Evolutionary conservation across 2,113 vertebrate species (phyloP).

Genomic region (Catharus fuscescens): DNA sequence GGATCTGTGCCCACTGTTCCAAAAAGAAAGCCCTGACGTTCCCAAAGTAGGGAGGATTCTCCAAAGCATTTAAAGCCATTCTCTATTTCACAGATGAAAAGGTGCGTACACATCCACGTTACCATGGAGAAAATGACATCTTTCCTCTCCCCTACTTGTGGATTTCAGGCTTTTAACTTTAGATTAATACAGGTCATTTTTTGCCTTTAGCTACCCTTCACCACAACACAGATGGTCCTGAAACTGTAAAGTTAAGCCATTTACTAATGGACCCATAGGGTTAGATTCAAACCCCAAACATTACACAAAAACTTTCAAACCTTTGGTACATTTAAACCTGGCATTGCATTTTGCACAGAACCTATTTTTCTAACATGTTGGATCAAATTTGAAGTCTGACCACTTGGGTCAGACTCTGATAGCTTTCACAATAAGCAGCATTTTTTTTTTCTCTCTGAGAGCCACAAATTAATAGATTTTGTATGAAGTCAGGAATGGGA

Average conservation of each 20-base stretch:
- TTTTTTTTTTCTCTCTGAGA: background rate
- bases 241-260: slow-evolving; percentile 23
- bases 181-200: slow-evolving; percentile 49
- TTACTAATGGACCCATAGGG: slow-evolving; percentile 17
- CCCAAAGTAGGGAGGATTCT: slow-evolving; percentile 42
- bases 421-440: background rate
- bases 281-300: slow-evolving; percentile 27
- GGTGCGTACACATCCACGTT: background rate
- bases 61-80: slow-evolving; percentile 44
- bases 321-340: background rate
- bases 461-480: background rate
- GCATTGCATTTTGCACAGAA: background rate
- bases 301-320: slow-evolving; percentile 15
- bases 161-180: slow-evolving; percentile 46
- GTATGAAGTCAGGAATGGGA: background rate
- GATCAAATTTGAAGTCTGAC: background rate
- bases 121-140: slow-evolving; percentile 37
- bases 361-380: background rate
- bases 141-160: background rate
- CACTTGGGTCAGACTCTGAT: background rate
- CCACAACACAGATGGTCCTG: slow-evolving; percentile 26
- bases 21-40: slow-evolving; percentile 30
- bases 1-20: background rate
- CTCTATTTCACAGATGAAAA: slow-evolving; percentile 39
- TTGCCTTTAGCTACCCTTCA: slow-evolving; percentile 17